Conservation (phyloP, 2,797 vertebrate genomes). For the Peromyscus attwateri region DNA sequence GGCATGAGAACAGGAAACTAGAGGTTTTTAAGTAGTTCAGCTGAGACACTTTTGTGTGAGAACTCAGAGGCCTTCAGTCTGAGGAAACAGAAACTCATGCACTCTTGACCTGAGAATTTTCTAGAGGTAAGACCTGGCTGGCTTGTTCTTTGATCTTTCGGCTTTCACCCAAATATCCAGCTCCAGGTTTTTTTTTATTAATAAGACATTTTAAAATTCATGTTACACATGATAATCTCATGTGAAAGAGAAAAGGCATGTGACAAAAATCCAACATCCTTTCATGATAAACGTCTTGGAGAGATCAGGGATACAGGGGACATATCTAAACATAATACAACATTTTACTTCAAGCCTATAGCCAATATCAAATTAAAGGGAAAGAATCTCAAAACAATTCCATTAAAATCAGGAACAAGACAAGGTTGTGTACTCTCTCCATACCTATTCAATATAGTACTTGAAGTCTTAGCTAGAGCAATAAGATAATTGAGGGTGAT, state of each 20-base stretch:
- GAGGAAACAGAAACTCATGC: no score
- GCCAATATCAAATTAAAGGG: not conserved
- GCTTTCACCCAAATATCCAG: no score
- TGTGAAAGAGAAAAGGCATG: not conserved
- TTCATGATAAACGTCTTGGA: not conserved
- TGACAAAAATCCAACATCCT: not conserved
- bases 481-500: not conserved
- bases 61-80: no score
- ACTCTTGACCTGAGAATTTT: no score
- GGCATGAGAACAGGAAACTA: no score
- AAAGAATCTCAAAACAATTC: not conserved
- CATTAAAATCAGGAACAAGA: not conserved
- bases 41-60: no score
- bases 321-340: not conserved
- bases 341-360: not conserved
- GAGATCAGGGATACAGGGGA: not conserved
- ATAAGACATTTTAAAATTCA: no score
- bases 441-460: not conserved
- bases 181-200: no score
- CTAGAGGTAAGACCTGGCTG: no score
- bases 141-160: no score
- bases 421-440: no score
- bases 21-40: no score
- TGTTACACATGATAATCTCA: not conserved
- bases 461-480: not conserved